Conservation (phyloP, 2,113 vertebrate genomes). For the Cyprinus carpio region DNA sequence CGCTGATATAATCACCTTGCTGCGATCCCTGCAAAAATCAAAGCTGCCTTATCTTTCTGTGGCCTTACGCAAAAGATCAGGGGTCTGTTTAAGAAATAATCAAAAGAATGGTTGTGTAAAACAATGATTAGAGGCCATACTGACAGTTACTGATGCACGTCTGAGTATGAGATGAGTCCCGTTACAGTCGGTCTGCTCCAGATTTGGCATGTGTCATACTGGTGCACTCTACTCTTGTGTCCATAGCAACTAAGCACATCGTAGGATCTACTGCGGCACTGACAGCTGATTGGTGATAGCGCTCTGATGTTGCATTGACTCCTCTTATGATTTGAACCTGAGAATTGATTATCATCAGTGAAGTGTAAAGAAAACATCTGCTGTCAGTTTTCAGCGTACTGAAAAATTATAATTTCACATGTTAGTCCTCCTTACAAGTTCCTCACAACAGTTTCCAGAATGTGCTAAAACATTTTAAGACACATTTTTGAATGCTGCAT, state of each 20-base stretch:
- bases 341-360: conserved; percentile 52
- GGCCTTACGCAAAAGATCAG: conserved; percentile 65
- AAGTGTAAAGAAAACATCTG: conserved; percentile 29
- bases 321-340: conserved; percentile 31
- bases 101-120: conserved; percentile 57
- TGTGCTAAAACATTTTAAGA: background rate
- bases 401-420: conserved; percentile 10
- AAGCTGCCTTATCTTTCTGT: conserved; percentile 62
- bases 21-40: conserved; percentile 65
- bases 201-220: conserved; percentile 62
- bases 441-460: background rate
- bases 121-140: conserved; percentile 61
- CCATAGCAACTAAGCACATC: conserved; percentile 70
- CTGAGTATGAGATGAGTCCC: conserved; percentile 38
- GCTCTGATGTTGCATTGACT: conserved; percentile 51
- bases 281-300: conserved; percentile 66
- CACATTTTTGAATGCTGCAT: background rate
- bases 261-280: conserved; percentile 58
- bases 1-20: conserved; percentile 65
- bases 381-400: conserved; percentile 10
- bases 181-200: conserved; percentile 47
- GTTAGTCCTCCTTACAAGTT: background rate
- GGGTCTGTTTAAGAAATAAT: conserved; percentile 36
- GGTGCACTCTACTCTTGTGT: conserved; percentile 60
- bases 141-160: conserved; percentile 61